These are phyloP conservation scores for Pterostichus niger DNA, from an alignment of 2,888 invertebrate genomes.

Conservation along the genomic window DNA sequence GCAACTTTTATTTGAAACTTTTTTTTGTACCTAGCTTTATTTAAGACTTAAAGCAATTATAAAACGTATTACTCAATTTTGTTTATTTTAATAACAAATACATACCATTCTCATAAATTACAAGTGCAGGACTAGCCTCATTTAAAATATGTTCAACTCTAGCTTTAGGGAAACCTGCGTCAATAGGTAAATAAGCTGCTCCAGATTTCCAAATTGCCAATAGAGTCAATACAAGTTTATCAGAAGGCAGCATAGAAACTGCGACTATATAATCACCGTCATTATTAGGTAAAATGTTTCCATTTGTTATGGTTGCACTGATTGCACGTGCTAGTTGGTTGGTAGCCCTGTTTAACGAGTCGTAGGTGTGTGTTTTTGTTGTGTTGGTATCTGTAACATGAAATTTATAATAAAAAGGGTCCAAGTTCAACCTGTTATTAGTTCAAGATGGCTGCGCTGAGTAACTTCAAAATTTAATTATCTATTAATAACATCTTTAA, in stretches of 20 bases:
- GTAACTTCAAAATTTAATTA: background rate
- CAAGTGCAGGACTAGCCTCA: constrained; percentile 85
- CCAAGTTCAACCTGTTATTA: no score
- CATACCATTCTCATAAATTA: constrained; percentile 84
- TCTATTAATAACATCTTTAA: background rate
- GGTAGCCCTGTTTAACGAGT: constrained; percentile 79
- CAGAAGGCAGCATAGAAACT: constrained; percentile 89
- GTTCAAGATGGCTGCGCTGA: no score
- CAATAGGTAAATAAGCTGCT: constrained; percentile 91
- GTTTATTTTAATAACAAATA: background rate
- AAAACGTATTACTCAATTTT: no score
- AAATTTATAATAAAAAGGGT: background rate
- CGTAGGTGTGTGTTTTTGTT: constrained; percentile 76
- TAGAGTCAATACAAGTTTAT: constrained; percentile 83
- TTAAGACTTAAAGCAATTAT: no score
- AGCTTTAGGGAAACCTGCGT: constrained; percentile 84
- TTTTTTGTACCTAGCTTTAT: no score
- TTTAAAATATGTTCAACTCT: constrained; percentile 87
- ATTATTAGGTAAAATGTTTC: constrained; percentile 78
- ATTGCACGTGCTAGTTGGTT: constrained; percentile 82
- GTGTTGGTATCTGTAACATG: constrained; percentile 71
- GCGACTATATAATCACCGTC: constrained; percentile 88
- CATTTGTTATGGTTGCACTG: constrained; percentile 75
- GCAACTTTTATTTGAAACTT: no score
- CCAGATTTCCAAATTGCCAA: constrained; percentile 90